These are phyloP conservation scores for Drosophila tripunctata DNA, from an alignment of 2,888 invertebrate species.

Conservation along the genomic window DNA sequence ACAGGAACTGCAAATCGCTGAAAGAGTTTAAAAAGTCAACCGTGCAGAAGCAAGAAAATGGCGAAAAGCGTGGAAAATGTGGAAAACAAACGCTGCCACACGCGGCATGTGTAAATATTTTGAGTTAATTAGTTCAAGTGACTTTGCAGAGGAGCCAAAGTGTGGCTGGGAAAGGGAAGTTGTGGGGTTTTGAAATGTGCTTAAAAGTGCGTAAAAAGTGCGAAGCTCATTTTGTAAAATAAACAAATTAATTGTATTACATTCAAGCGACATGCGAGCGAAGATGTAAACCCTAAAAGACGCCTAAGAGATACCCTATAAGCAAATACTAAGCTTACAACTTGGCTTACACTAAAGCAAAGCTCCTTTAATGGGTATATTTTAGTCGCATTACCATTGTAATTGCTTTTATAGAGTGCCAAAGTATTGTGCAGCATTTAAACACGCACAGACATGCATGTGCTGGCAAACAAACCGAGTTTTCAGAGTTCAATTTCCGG, in stretches of 20 bases:
- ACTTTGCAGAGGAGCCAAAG: constrained; percentile 1
- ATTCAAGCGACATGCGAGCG: no score
- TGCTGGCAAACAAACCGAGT: not conserved
- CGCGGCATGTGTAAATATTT: constrained; percentile 57
- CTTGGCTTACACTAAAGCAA: no score
- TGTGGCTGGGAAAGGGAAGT: not conserved
- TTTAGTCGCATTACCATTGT: not conserved
- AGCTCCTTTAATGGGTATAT: not conserved
- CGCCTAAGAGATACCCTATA: constrained; percentile 15
- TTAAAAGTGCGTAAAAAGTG: constrained; percentile 69
- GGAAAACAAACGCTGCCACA: constrained; percentile 15
- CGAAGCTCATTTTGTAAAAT: constrained; percentile 68
- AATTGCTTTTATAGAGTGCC: not conserved
- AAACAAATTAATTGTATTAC: constrained; percentile 74
- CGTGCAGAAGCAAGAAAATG: constrained; percentile 11
- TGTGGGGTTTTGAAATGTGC: constrained; percentile 47
- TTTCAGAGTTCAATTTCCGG: constrained; percentile 12
- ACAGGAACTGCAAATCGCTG: constrained; percentile 27
- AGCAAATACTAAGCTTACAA: not conserved
- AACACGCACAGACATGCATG: not conserved
- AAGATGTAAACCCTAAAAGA: no score
- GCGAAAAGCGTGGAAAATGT: not conserved
- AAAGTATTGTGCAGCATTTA: not conserved
- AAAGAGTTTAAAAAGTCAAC: constrained; percentile 49
- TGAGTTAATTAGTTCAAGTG: constrained; percentile 68